Conservation (phyloP, 1,140 invertebrate species). For the Leptopilina boulardi region DNA sequence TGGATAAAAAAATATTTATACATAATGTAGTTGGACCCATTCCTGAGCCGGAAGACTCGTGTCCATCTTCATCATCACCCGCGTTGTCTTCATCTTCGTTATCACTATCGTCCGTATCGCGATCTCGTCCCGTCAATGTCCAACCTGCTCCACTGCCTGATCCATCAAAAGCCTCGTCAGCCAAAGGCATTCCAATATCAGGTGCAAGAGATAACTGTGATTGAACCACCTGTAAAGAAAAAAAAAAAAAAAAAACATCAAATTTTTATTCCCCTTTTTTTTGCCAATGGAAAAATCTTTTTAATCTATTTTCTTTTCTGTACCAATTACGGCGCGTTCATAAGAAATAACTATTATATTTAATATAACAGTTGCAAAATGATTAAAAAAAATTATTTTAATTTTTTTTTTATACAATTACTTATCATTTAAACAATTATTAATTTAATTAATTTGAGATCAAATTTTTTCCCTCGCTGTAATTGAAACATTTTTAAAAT, state of each 20-base stretch:
- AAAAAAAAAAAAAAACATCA: background rate
- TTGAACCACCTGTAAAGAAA: conserved; percentile 67
- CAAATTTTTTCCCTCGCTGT: no score
- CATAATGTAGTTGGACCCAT: conserved; percentile 58
- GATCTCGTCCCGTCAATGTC: conserved; percentile 58
- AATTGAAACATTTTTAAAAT: no score
- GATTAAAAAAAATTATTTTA: no score
- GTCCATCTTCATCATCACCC: conserved; percentile 60
- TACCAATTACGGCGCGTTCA: no score
- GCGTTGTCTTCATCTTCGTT: conserved; percentile 64
- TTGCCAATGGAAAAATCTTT: no score
- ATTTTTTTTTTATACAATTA: no score
- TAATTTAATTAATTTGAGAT: no score
- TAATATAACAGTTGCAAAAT: no score
- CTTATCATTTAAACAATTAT: no score
- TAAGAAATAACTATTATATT: no score
- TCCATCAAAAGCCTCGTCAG: conserved; percentile 70
- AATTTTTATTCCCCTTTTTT: conserved; percentile 24
- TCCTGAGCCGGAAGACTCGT: conserved; percentile 74
- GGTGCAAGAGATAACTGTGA: conserved; percentile 68
- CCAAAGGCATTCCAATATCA: conserved; percentile 67
- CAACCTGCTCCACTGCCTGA: conserved; percentile 70
- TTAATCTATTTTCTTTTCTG: no score
- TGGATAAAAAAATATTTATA: conserved; percentile 38
- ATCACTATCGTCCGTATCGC: conserved; percentile 54